Conservation (phyloP, 1,140 invertebrate genomes). For the Papilio aristodemus region DNA sequence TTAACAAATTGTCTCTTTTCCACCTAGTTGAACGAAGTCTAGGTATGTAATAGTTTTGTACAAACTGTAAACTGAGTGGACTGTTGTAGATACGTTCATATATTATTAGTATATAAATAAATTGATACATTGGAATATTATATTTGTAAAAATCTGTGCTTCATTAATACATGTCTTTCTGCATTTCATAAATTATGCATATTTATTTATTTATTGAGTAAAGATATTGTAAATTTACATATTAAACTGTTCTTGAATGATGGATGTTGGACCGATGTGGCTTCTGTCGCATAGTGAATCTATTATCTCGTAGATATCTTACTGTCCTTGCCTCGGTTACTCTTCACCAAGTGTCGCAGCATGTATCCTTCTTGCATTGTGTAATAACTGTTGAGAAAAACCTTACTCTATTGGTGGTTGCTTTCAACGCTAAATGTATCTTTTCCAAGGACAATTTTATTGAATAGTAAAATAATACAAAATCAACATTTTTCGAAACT, state of each 20-base stretch:
- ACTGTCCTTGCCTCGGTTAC: not conserved
- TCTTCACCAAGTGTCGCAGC: not conserved
- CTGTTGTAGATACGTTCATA: conserved; percentile 25
- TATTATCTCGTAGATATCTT: not conserved
- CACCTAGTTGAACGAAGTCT: conserved; percentile 27
- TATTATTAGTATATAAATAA: conserved; percentile 24
- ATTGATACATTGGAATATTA: conserved; percentile 14
- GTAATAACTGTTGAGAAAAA: not conserved
- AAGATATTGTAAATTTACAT: not conserved
- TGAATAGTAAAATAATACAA: not conserved
- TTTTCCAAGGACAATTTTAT: not conserved
- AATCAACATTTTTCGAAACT: too few species aligned
- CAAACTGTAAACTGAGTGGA: conserved; percentile 27
- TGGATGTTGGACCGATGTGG: conserved; percentile 4
- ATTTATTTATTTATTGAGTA: conserved; percentile 7
- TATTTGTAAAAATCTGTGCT: conserved; percentile 30
- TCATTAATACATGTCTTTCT: conserved; percentile 16
- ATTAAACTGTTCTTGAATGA: not conserved
- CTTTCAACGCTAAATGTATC: conserved; percentile 3
- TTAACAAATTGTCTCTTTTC: conserved; percentile 33
- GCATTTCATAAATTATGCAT: not conserved
- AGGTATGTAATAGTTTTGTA: conserved; percentile 31
- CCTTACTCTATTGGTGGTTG: not conserved
- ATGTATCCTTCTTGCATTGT: conserved; percentile 11
- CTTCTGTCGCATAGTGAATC: conserved; percentile 14